Base-by-base conservation (phyloP, 2,888 invertebrate species). In the Drosophila lacicola region DNA sequence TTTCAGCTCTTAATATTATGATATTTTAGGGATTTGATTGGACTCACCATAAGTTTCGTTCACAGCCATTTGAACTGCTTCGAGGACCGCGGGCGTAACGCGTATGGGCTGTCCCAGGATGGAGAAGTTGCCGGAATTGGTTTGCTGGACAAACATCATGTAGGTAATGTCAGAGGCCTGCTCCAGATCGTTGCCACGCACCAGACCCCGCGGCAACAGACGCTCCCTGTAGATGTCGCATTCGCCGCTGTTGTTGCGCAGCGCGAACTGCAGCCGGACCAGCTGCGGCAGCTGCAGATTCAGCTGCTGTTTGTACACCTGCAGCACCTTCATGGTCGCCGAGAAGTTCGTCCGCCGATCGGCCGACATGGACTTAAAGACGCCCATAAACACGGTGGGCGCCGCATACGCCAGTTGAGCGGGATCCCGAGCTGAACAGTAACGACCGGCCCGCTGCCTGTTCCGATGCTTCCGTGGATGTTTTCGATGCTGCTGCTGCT, bases 301-400 rank as follows among this genome's bases (percentile, higher is more conserved):
- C 72, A 92, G 88, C 76, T 94, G 94, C 81, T 94, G 94, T 91
- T 95, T 95, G 91, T 94, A 94, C 75, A 94, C 94, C 74, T 94
- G 93, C 80, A 94, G 93, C 78, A 95, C 95, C 90, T 94, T 94
- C 91, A 95, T 95, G 68, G 95, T 94, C 78, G 95, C 95, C 73
- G 94, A 94, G 92, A 95, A 95, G 85, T 94, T 94, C 60, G 93
- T 92, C 53, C 93, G 93, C 53, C 94, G 93, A 80, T 93, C 92
- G 57, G 94, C 93, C 78, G 94, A 94, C 93, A 94, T 94, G 77
- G 95, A 95, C 74, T 94, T 93, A 65, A 94, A 95, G 88, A 94
- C 94, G 69, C 95, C 95, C 90, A 94, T 94, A 91, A 95, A 95
- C 50, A 95, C 95, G 58, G 95, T 95, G 76, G 94, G 94, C 73